Conservation (phyloP, 2,797 vertebrate genomes). For the Fratercula arctica region DNA sequence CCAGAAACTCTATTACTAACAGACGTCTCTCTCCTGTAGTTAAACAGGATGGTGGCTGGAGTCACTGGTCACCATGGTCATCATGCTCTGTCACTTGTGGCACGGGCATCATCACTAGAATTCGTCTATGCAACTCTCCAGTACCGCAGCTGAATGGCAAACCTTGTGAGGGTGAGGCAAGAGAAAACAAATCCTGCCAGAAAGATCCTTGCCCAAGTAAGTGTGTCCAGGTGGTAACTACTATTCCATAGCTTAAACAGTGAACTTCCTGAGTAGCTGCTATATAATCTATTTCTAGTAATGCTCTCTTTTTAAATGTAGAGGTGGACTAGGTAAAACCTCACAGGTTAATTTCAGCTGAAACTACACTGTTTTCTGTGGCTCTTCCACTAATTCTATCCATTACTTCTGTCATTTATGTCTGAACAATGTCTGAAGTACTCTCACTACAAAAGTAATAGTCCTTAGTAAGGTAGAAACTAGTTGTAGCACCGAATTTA, state of each 20-base stretch:
- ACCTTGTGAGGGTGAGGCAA: conserved; percentile 90
- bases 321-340: neutral
- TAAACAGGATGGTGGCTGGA: conserved; percentile 98
- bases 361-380: neutral
- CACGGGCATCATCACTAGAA: conserved; percentile 91
- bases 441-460: neutral
- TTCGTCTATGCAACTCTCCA: conserved; percentile 98
- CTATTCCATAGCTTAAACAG: neutral
- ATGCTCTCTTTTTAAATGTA: neutral
- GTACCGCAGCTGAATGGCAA: conserved; percentile 95
- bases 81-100: conserved; percentile 97
- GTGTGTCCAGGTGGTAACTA: conserved; percentile 37
- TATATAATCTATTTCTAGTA: neutral
- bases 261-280: neutral
- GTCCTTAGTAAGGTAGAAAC: neutral
- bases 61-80: conserved; percentile 99
- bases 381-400: neutral
- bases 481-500: neutral
- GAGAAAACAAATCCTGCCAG: conserved; percentile 90
- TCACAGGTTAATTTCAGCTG: neutral
- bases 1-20: neutral
- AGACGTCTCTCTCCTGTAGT: conserved; percentile 76
- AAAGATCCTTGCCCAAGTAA: conserved; percentile 92
- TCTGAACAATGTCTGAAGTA: neutral
- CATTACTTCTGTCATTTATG: neutral